Conservation (phyloP, 2,113 vertebrate species). For the Fulica atra region DNA sequence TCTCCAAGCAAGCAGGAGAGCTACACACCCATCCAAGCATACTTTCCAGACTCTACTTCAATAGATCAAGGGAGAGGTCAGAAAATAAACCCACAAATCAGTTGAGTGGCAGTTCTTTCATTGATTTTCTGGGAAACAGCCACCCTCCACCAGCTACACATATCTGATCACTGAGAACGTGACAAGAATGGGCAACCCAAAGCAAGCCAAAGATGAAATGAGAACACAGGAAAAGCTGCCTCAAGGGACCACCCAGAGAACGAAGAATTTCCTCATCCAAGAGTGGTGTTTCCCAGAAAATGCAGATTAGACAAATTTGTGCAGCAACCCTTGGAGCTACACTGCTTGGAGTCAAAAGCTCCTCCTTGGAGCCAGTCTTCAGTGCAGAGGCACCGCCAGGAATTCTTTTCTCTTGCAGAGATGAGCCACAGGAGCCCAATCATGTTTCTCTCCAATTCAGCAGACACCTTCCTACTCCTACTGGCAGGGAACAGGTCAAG, state of each 20-base stretch:
- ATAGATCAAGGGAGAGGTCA: neutral
- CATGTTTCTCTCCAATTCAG: neutral
- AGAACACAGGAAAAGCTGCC: neutral
- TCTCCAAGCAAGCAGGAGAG: neutral
- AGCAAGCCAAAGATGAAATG: neutral
- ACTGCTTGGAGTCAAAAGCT: neutral
- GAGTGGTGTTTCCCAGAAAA: neutral
- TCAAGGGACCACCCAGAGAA: neutral
- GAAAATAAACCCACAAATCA: neutral
- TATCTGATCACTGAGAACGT: neutral
- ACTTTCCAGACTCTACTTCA: neutral
- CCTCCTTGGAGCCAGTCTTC: neutral
- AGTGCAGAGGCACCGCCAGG: neutral
- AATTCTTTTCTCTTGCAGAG: neutral
- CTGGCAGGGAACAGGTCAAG: neutral
- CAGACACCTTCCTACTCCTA: neutral
- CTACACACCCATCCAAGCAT: neutral
- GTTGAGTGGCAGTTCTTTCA: neutral
- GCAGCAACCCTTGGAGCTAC: neutral
- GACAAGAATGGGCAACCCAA: neutral
- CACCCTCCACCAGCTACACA: rapidly evolving
- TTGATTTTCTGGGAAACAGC: neutral
- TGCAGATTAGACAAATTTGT: neutral
- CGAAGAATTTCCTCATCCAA: neutral
- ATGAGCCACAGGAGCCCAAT: neutral